Conservation (phyloP, 1,140 invertebrate genomes). For the Aphelinus certus region DNA sequence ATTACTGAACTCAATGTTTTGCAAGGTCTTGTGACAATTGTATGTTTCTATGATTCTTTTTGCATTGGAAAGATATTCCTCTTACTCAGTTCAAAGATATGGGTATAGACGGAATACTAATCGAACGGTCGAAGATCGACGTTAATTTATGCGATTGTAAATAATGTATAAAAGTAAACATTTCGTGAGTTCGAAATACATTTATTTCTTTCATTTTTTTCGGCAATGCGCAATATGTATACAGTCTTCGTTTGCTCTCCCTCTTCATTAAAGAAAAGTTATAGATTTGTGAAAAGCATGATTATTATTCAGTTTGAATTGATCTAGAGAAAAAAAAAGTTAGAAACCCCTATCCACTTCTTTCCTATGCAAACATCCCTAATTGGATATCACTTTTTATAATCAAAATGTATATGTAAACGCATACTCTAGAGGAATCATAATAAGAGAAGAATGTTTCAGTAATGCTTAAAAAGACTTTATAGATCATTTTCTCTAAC, state of each 20-base stretch:
- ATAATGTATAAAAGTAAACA: conserved; percentile 39
- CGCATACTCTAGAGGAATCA: conserved; percentile 27
- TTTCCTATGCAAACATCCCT: conserved; percentile 1
- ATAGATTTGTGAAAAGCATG: conserved; percentile 26
- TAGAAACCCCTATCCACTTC: background rate
- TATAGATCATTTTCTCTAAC: conserved; percentile 31
- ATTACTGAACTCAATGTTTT: background rate
- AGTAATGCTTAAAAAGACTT: conserved; percentile 23
- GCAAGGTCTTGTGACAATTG: conserved; percentile 8
- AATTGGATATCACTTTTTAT: conserved; percentile 36
- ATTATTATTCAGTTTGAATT: conserved; percentile 1
- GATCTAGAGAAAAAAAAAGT: conserved; percentile 14
- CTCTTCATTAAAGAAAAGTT: conserved; percentile 11
- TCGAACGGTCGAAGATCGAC: conserved; percentile 27
- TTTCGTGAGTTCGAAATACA: conserved; percentile 15
- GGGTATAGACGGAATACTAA: background rate
- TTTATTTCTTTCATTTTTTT: conserved; percentile 28
- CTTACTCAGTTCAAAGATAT: conserved; percentile 29
- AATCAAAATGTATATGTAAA: conserved; percentile 35
- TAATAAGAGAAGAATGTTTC: conserved; percentile 32
- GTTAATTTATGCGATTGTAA: conserved; percentile 42
- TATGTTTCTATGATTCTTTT: conserved; percentile 31
- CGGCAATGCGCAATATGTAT: conserved; percentile 37
- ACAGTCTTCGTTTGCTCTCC: conserved; percentile 29
- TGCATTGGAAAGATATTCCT: conserved; percentile 19